These are phyloP conservation scores for Creontiades dilutus DNA, from an alignment of 2,888 invertebrate genomes.

Conservation along the genomic window DNA sequence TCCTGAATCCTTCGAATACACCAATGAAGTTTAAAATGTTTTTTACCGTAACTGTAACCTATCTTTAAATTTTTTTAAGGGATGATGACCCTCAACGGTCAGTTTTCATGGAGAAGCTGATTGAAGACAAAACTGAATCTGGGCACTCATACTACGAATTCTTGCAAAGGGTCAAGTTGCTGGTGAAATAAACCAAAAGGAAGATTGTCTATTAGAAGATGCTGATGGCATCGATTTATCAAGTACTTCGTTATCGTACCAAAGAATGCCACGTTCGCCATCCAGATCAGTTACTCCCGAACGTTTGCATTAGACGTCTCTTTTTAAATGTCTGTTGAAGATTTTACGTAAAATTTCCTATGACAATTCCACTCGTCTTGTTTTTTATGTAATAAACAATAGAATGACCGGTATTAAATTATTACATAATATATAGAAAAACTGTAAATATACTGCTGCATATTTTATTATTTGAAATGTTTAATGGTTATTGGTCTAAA, in stretches of 20 bases:
- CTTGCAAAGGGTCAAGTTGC: constrained; percentile 94
- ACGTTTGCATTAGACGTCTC: constrained; percentile 31
- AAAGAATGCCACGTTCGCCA: constrained; percentile 54
- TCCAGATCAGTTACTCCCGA: constrained; percentile 4
- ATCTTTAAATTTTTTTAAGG: constrained; percentile 80
- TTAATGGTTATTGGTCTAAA: constrained; percentile 14
- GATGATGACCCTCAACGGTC: constrained; percentile 93
- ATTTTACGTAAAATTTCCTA: constrained; percentile 31
- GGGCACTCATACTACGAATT: constrained; percentile 98
- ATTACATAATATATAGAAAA: not conserved
- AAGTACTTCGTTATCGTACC: constrained; percentile 59
- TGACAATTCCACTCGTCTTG: constrained; percentile 39
- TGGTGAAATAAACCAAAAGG: constrained; percentile 86
- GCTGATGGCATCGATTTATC: not conserved
- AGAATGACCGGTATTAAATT: constrained; percentile 27
- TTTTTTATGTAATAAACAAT: constrained; percentile 6
- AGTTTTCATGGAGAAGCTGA: constrained; percentile 91
- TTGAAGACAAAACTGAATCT: constrained; percentile 96
- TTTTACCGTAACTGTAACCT: too few relatives aligned
- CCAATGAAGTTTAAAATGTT: too few relatives aligned
- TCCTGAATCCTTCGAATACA: too few relatives aligned
- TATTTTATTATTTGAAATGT: constrained; percentile 41
- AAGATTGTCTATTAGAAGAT: not conserved
- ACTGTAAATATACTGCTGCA: constrained; percentile 56
- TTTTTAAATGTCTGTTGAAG: constrained; percentile 32